These are phyloP conservation scores for Tiliacea aurago DNA, from an alignment of 2,888 invertebrate species.

Conservation along the genomic window DNA sequence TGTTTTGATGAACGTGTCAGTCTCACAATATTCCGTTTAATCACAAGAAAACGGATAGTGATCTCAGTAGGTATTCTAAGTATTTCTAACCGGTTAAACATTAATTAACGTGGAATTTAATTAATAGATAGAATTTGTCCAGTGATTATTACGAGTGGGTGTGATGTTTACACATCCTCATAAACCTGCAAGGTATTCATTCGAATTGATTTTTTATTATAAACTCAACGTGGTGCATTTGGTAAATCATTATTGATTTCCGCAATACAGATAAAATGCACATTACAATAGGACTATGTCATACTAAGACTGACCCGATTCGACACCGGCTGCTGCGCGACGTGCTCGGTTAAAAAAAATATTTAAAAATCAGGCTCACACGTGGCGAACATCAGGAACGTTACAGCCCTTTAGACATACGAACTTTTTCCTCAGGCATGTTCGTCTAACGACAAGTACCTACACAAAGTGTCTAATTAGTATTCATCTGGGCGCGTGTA, in stretches of 20 bases:
- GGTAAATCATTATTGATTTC: slow-evolving; percentile 50
- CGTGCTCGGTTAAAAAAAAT: slow-evolving; percentile 10
- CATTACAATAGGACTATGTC: slow-evolving; percentile 23
- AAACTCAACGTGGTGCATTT: slow-evolving; percentile 25
- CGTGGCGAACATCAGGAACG: slow-evolving; percentile 47
- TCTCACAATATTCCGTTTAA: neutral
- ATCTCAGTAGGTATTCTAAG: neutral
- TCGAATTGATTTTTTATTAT: slow-evolving; percentile 50
- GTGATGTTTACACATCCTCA: slow-evolving; percentile 17
- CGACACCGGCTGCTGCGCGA: slow-evolving; percentile 41
- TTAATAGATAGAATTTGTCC: slow-evolving; percentile 3
- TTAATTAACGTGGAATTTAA: slow-evolving; percentile 10
- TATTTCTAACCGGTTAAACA: neutral
- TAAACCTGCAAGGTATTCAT: slow-evolving; percentile 23
- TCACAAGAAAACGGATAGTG: neutral
- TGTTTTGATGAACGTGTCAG: neutral
- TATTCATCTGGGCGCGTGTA: slow-evolving; percentile 90
- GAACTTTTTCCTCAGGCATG: slow-evolving; percentile 66
- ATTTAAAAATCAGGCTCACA: slow-evolving; percentile 36
- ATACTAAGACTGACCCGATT: slow-evolving; percentile 40
- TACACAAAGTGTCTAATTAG: slow-evolving; percentile 88
- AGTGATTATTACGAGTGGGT: slow-evolving; percentile 6
- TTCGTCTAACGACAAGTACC: slow-evolving; percentile 75
- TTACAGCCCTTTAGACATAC: slow-evolving; percentile 60
- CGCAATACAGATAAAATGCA: slow-evolving; percentile 38